Evolutionary conservation across 2,797 vertebrate species (phyloP).

Genomic region (Ctenopoma multispine): DNA sequence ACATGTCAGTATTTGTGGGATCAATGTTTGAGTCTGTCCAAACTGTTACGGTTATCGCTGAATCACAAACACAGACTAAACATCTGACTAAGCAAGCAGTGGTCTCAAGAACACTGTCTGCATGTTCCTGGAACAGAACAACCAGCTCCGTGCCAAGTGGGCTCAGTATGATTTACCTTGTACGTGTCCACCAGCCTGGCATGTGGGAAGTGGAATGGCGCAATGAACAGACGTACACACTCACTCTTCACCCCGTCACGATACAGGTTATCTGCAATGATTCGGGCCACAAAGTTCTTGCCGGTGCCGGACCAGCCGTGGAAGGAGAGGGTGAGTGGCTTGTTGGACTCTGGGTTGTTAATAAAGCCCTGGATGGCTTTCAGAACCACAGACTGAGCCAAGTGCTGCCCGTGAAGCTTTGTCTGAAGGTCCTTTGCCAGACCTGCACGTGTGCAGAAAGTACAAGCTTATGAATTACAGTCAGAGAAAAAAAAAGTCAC

Average conservation of each 20-base stretch:
- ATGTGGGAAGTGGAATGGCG: slow-evolving; percentile 94
- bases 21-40: slow-evolving; percentile 32
- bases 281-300: slow-evolving; percentile 94
- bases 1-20: background rate
- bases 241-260: slow-evolving; percentile 90
- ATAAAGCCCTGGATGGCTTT: slow-evolving; percentile 87
- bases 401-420: slow-evolving; percentile 94
- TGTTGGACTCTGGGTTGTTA: slow-evolving; percentile 83
- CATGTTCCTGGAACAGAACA: slow-evolving; percentile 5
- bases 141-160: slow-evolving; percentile 9
- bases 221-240: slow-evolving; percentile 92
- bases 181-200: slow-evolving; percentile 88
- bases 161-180: slow-evolving; percentile 84
- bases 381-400: slow-evolving; percentile 87
- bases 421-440: slow-evolving; percentile 86
- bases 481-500: no score
- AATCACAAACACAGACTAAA: slow-evolving; percentile 52
- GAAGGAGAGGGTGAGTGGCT: slow-evolving; percentile 93
- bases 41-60: background rate
- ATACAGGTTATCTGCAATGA: slow-evolving; percentile 92
- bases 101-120: background rate
- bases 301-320: slow-evolving; percentile 98
- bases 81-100: slow-evolving; percentile 16
- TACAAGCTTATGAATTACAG: background rate
- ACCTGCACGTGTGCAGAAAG: slow-evolving; percentile 79